Conservation (phyloP, 2,888 invertebrate genomes). For the Agrochola lota region DNA sequence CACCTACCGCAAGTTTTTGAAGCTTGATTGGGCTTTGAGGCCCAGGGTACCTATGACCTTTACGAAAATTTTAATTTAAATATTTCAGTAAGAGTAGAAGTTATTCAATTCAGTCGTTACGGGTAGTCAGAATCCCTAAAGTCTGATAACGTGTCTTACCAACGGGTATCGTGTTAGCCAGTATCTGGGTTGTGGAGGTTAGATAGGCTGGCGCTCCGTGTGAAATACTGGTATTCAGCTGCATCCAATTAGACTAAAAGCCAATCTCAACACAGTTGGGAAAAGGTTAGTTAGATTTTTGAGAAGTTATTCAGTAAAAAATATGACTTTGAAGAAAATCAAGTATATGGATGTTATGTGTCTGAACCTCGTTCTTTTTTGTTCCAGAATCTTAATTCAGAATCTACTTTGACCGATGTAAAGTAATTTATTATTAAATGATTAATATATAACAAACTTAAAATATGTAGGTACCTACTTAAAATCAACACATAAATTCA, state of each 20-base stretch:
- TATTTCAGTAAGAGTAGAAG: not conserved
- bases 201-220: no score
- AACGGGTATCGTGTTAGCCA: no score
- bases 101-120: not conserved
- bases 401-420: not conserved
- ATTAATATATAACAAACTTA: not conserved
- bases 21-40: not conserved
- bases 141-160: no score
- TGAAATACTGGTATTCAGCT: not conserved
- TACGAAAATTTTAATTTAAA: not conserved
- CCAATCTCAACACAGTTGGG: not conserved
- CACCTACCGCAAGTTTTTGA: not conserved
- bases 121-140: not conserved
- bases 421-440: not conserved
- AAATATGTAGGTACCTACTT: not conserved
- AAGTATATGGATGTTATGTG: not conserved
- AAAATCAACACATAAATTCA: no score
- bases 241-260: not conserved
- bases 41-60: not conserved
- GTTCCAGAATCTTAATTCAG: not conserved
- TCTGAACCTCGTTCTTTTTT: not conserved
- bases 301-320: not conserved
- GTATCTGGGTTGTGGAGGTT: no score
- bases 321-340: not conserved
- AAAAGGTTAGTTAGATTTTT: not conserved